Evolutionary conservation across 2,113 vertebrate genomes (phyloP).

Genomic region (Anhinga rufa): DNA sequence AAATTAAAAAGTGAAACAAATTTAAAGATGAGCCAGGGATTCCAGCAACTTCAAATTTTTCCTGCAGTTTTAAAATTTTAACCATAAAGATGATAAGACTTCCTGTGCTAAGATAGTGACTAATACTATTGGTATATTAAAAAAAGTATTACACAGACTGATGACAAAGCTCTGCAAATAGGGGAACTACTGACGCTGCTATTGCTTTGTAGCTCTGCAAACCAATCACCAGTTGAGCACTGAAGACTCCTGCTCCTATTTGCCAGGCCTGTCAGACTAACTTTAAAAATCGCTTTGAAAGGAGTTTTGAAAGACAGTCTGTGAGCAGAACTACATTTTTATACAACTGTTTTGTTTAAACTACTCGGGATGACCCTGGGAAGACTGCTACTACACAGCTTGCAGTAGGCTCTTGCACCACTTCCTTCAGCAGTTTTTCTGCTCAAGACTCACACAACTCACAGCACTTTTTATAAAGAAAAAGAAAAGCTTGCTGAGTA

Average conservation of each 20-base stretch:
- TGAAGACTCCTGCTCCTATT: not conserved
- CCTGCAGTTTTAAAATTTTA: not conserved
- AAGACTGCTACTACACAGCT: not conserved
- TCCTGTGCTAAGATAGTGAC: not conserved
- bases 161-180: not conserved
- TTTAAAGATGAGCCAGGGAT: not conserved
- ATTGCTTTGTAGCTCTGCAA: not conserved
- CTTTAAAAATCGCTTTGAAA: not conserved
- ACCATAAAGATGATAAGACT: not conserved
- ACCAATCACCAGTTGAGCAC: not conserved
- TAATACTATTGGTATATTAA: not conserved
- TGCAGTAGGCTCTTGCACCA: not conserved
- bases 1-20: not conserved
- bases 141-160: not conserved
- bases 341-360: not conserved
- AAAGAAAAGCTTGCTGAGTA: not conserved
- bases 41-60: not conserved
- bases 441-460: not conserved
- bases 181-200: not conserved
- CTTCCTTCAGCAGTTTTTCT: not conserved
- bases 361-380: not conserved
- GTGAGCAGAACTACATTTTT: not conserved
- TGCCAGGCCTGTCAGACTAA: not conserved
- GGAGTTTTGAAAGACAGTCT: not conserved
- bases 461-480: not conserved